These are phyloP conservation scores for Sardinella longiceps DNA, from an alignment of 2,797 vertebrate species.

Conservation along the genomic window DNA sequence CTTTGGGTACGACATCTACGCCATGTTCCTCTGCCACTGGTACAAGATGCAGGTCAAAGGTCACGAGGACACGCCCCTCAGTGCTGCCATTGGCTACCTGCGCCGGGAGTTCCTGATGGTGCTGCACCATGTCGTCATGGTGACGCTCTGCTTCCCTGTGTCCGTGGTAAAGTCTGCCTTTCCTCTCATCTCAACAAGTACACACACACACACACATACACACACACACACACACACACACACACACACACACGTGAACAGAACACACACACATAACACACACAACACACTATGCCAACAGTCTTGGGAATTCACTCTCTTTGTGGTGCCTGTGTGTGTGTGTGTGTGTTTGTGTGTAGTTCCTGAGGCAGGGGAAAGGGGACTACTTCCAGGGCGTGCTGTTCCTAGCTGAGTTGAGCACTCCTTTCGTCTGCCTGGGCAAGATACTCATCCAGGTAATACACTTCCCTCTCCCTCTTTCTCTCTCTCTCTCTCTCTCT, in stretches of 20 bases:
- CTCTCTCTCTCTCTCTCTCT: not conserved
- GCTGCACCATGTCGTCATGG: constrained; percentile 92
- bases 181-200: not conserved
- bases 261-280: constrained; percentile 56
- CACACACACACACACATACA: constrained; percentile 69
- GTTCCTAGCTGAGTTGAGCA: constrained; percentile 95
- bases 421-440: constrained; percentile 92
- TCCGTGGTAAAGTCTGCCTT: constrained; percentile 82
- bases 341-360: constrained; percentile 65
- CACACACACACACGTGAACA: constrained; percentile 58
- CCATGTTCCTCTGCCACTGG: constrained; percentile 95
- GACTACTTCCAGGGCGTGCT: constrained; percentile 94
- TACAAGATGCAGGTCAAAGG: constrained; percentile 90
- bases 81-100: constrained; percentile 72
- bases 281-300: too few relatives aligned
- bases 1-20: constrained; percentile 92
- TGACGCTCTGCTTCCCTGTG: constrained; percentile 90
- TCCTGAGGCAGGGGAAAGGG: constrained; percentile 88
- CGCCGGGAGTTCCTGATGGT: constrained; percentile 90
- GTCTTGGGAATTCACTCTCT: too few relatives aligned
- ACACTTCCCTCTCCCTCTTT: constrained; percentile 3
- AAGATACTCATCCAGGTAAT: constrained; percentile 94
- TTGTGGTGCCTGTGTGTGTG: constrained; percentile 27
- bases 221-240: constrained; percentile 63
- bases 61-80: constrained; percentile 74